A percentile compares a stretch with the other conserved stretches of the same genome.
Conservation (phyloP, 1,140 invertebrate species). For the Pogonomyrmex californicus region DNA sequence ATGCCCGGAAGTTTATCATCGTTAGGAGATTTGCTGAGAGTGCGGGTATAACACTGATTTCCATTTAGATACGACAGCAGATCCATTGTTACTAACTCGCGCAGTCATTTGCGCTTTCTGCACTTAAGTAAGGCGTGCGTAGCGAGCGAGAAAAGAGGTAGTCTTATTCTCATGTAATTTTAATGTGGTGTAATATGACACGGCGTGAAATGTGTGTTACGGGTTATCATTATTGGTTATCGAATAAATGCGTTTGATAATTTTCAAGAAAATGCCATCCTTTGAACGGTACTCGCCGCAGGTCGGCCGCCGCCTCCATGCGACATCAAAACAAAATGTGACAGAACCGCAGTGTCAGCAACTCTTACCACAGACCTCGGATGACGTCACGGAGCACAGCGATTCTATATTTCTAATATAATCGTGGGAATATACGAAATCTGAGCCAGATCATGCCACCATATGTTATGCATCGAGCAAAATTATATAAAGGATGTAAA, state of each 20-base stretch:
- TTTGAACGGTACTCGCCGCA: background rate
- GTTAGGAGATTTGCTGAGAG: constrained; percentile 43
- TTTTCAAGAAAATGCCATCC: background rate
- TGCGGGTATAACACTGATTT: constrained; percentile 25
- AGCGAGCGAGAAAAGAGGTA: background rate
- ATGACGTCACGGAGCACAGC: background rate
- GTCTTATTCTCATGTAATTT: background rate
- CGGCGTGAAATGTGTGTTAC: background rate
- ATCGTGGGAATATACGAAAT: constrained; percentile 4
- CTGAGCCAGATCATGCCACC: background rate
- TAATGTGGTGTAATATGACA: background rate
- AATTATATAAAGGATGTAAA: background rate
- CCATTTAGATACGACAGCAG: constrained; percentile 43
- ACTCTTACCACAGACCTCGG: background rate
- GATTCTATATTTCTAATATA: background rate
- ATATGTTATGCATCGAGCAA: background rate
- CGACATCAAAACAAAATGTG: constrained; percentile 23
- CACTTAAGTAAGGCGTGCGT: no score
- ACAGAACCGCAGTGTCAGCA: constrained; percentile 10
- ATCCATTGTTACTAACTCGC: constrained; percentile 19
- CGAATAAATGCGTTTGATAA: background rate
- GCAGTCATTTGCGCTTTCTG: constrained; percentile 6
- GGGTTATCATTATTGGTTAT: background rate
- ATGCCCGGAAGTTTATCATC: constrained; percentile 65
- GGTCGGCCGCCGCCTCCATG: background rate